A percentile compares a stretch with the other conserved stretches of the same genome.
These are phyloP conservation scores for Bolborhynchus lineola DNA, from an alignment of 2,113 vertebrate genomes.

Conservation along the genomic window DNA sequence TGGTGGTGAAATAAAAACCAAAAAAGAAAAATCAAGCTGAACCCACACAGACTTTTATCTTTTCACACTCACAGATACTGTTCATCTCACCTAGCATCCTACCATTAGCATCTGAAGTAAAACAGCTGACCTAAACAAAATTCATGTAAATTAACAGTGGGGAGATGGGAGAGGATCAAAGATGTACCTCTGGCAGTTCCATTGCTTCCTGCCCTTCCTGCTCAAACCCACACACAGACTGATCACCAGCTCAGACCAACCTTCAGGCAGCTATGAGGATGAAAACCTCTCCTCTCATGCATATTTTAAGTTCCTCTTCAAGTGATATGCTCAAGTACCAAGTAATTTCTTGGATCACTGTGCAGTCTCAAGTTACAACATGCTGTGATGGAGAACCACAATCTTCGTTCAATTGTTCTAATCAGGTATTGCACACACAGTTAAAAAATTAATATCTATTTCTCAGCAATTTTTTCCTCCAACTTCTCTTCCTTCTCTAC, in stretches of 20 bases:
- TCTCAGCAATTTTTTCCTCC: background rate
- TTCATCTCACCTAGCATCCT: background rate
- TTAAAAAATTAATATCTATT: background rate
- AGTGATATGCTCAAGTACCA: background rate
- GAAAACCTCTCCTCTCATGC: background rate
- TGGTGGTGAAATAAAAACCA: background rate
- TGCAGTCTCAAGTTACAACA: background rate
- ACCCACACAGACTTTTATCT: background rate
- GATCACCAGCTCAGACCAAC: background rate
- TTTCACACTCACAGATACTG: background rate
- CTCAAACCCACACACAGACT: background rate
- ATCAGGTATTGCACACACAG: background rate
- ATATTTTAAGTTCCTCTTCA: background rate
- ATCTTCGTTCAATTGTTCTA: background rate
- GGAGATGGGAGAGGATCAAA: background rate
- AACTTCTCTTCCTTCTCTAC: background rate
- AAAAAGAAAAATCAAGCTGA: background rate
- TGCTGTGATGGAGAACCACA: background rate
- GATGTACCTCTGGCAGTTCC: background rate
- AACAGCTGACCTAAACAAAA: background rate
- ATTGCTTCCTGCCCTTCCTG: background rate
- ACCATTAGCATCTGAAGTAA: background rate
- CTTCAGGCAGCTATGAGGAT: background rate
- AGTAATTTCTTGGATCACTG: background rate
- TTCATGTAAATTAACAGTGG: background rate